These are phyloP conservation scores for Chymomyza fuscimana DNA, from an alignment of 2,888 invertebrate species.

Conservation along the genomic window DNA sequence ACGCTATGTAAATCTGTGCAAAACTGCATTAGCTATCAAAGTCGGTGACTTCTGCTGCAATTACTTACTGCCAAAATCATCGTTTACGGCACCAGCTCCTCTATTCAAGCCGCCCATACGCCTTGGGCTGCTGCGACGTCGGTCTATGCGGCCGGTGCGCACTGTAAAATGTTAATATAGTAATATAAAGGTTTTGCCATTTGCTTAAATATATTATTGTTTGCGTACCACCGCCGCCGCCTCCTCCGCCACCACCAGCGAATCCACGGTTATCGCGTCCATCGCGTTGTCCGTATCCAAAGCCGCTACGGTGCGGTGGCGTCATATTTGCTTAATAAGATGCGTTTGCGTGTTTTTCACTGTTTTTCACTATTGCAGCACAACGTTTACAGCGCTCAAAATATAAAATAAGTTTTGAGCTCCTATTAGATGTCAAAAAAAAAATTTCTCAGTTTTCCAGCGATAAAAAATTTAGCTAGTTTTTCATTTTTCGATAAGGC, in stretches of 20 bases:
- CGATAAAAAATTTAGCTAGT: not conserved
- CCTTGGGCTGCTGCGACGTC: constrained; percentile 38
- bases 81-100: constrained; percentile 81
- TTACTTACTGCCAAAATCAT: constrained; percentile 47
- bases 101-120: constrained; percentile 83
- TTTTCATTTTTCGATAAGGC: not conserved
- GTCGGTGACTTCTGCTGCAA: not conserved
- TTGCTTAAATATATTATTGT: constrained; percentile 1
- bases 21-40: not conserved
- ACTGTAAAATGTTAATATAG: constrained; percentile 40
- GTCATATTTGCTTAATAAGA: not conserved
- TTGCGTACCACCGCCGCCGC: constrained; percentile 15
- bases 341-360: not conserved
- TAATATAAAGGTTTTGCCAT: not conserved
- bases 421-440: not conserved
- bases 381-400: not conserved
- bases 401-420: not conserved
- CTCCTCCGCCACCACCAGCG: constrained; percentile 34
- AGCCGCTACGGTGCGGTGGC: constrained; percentile 11
- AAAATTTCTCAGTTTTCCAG: not conserved
- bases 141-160: constrained; percentile 69
- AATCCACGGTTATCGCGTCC: constrained; percentile 36
- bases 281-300: constrained; percentile 21
- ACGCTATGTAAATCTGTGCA: constrained; percentile 81
- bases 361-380: not conserved